phyloP scores from a whole-genome alignment of 1,140 invertebrate species.

The Probaryconus sp. region DNA sequence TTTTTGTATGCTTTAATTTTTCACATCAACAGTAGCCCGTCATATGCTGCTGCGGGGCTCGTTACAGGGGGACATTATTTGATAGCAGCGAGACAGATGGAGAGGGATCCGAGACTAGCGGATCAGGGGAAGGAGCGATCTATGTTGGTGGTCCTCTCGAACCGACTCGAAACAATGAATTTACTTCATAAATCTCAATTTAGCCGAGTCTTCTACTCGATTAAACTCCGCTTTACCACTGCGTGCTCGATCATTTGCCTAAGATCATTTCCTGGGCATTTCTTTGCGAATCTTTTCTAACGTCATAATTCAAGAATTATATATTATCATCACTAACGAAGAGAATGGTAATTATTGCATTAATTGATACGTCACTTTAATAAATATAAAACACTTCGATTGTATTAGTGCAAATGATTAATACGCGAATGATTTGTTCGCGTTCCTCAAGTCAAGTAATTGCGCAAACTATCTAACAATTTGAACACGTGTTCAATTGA shows the following conservation, averaged over 20 bases:
- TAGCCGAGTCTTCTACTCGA: slow-evolving; percentile 71
- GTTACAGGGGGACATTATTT: slow-evolving; percentile 74
- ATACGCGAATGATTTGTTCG: too few species aligned
- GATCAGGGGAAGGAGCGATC: slow-evolving; percentile 59
- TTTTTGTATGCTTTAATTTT: too few species aligned
- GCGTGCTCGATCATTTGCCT: slow-evolving; percentile 67
- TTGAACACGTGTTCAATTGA: slow-evolving; percentile 38
- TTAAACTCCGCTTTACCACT: slow-evolving; percentile 75
- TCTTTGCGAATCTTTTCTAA: background rate
- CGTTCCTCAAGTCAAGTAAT: slow-evolving; percentile 6
- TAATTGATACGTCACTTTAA: too few species aligned
- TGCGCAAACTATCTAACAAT: slow-evolving; percentile 39
- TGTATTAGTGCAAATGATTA: too few species aligned
- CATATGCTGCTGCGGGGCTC: slow-evolving; percentile 66
- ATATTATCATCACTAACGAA: too few species aligned
- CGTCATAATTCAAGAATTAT: too few species aligned
- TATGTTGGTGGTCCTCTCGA: slow-evolving; percentile 73
- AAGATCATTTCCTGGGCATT: slow-evolving; percentile 52
- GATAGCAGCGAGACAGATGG: slow-evolving; percentile 68
- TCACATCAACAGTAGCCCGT: slow-evolving; percentile 63
- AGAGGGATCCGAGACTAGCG: slow-evolving; percentile 39
- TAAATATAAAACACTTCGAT: too few species aligned
- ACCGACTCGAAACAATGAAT: slow-evolving; percentile 76
- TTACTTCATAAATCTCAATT: slow-evolving; percentile 79
- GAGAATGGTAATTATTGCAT: too few species aligned